A percentile compares a stretch with the other conserved stretches of the same genome.
Evolutionary conservation across 92 coral and sea anemone genomes (phyloP).

Genomic region (Anthopleura xanthogrammica): DNA sequence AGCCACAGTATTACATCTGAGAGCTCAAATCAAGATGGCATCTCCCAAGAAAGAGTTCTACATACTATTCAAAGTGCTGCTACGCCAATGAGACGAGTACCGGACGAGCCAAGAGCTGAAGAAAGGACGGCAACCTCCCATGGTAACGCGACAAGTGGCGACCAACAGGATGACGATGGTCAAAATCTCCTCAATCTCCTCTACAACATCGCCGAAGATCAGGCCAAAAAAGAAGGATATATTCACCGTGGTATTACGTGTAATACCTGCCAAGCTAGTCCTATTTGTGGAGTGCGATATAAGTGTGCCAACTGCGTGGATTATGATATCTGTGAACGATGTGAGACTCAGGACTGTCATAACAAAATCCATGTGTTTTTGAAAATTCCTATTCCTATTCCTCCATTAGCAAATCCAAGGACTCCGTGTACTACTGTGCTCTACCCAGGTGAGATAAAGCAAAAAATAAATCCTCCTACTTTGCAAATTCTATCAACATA

Average conservation of each 20-base stretch:
- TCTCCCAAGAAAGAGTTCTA: slow-evolving; percentile 42
- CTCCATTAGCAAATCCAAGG: slow-evolving; percentile 94
- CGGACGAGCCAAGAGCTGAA: slow-evolving; percentile 12
- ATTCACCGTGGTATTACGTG: slow-evolving; percentile 98
- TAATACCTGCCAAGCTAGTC: slow-evolving; percentile 89
- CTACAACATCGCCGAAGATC: slow-evolving; percentile 89
- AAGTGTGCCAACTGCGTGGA: slow-evolving; percentile 94
- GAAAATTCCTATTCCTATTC: slow-evolving; percentile 86
- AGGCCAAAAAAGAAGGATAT: slow-evolving; percentile 84
- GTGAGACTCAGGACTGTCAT: slow-evolving; percentile 89
- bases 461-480: not conserved
- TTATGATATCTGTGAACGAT: slow-evolving; percentile 93
- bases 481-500: too few species aligned
- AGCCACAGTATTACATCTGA: not conserved
- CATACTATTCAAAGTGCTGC: slow-evolving; percentile 75
- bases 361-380: slow-evolving; percentile 89
- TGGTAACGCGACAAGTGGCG: slow-evolving; percentile 28
- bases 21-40: not conserved
- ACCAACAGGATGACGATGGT: slow-evolving; percentile 42
- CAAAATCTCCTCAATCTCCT: slow-evolving; percentile 78
- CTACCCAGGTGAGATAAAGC: slow-evolving; percentile 72
- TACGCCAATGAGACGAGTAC: slow-evolving; percentile 54
- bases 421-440: slow-evolving; percentile 80
- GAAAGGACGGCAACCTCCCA: not conserved
- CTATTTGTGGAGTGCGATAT: slow-evolving; percentile 90